Evolutionary conservation across 92 coral and sea anemone species (phyloP).

Genomic region (Virgularia gustaviana): DNA sequence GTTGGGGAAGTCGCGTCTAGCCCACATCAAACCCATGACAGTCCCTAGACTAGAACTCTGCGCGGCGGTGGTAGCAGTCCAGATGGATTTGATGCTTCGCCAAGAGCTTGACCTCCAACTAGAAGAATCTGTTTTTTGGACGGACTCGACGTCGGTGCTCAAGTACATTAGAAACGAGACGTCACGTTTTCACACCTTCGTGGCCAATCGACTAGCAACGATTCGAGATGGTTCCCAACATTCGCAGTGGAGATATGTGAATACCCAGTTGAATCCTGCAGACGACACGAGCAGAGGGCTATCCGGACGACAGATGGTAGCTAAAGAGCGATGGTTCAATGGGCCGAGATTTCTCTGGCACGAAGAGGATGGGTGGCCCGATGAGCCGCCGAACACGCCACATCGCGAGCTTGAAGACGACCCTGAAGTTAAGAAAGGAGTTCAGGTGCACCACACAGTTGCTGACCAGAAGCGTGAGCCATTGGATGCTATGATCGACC

Average conservation of each 20-base stretch:
- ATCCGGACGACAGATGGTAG: not conserved
- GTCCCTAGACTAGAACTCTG: not conserved
- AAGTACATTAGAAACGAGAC: not conserved
- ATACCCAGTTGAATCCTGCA: not conserved
- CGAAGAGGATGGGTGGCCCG: conserved; percentile 45
- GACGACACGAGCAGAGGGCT: not conserved
- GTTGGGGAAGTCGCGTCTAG: not conserved
- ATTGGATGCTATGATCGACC: no score
- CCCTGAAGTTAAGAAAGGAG: conserved; percentile 45
- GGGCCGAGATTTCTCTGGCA: not conserved
- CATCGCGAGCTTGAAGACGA: conserved; percentile 22
- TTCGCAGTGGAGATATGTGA: conserved; percentile 8
- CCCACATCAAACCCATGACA: not conserved
- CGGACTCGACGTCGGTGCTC: not conserved
- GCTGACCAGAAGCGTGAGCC: no score
- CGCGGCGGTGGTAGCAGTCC: not conserved
- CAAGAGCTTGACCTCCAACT: not conserved
- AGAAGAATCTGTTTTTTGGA: conserved; percentile 11
- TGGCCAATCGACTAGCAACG: not conserved
- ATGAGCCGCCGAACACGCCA: conserved; percentile 37
- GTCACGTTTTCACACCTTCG: not conserved
- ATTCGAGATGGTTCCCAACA: not conserved
- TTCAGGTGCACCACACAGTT: conserved; percentile 21
- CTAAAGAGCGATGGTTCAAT: not conserved
- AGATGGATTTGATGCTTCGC: not conserved